phyloP scores from a whole-genome alignment of 2,797 vertebrate genomes.

The Hoplostethus mediterraneus region DNA sequence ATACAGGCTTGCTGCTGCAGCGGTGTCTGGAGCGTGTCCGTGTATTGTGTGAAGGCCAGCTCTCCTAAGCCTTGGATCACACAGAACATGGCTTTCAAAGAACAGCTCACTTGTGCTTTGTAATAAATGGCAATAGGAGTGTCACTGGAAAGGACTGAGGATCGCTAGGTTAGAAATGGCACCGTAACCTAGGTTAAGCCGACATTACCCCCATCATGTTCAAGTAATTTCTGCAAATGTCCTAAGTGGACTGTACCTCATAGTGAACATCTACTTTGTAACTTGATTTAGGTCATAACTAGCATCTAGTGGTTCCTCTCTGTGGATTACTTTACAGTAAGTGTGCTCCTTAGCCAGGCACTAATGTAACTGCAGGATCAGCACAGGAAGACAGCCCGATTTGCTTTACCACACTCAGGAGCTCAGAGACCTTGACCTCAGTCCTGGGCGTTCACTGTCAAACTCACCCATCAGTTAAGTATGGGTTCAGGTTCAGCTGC shows the following conservation, averaged over 20 bases:
- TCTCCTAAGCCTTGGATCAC: slow-evolving; percentile 31
- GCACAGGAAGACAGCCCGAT: slow-evolving; percentile 15
- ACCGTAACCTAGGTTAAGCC: slow-evolving; percentile 2
- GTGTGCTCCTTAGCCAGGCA: slow-evolving; percentile 44
- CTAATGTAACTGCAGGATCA: slow-evolving; percentile 56
- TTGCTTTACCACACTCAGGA: slow-evolving; percentile 37
- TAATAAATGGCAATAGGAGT: not conserved
- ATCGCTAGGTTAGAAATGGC: slow-evolving; percentile 12
- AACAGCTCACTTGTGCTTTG: slow-evolving; percentile 1
- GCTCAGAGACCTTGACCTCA: slow-evolving; percentile 57
- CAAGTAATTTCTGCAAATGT: slow-evolving; percentile 27
- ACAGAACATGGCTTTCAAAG: slow-evolving; percentile 25
- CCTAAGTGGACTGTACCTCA: slow-evolving; percentile 30
- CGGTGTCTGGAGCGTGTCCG: not conserved
- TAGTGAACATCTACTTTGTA: slow-evolving; percentile 49
- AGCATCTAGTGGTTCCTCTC: slow-evolving; percentile 43
- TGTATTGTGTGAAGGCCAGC: slow-evolving; percentile 21
- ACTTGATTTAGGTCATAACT: slow-evolving; percentile 48
- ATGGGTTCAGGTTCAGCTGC: slow-evolving; percentile 57
- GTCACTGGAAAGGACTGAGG: not conserved
- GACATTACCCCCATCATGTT: no score
- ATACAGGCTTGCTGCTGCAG: slow-evolving; percentile 13
- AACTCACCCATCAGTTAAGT: slow-evolving; percentile 64
- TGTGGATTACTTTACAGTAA: slow-evolving; percentile 52
- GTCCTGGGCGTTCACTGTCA: slow-evolving; percentile 46